phyloP scores from a whole-genome alignment of 2,113 vertebrate genomes.

The Rousettus leschenaultii region DNA sequence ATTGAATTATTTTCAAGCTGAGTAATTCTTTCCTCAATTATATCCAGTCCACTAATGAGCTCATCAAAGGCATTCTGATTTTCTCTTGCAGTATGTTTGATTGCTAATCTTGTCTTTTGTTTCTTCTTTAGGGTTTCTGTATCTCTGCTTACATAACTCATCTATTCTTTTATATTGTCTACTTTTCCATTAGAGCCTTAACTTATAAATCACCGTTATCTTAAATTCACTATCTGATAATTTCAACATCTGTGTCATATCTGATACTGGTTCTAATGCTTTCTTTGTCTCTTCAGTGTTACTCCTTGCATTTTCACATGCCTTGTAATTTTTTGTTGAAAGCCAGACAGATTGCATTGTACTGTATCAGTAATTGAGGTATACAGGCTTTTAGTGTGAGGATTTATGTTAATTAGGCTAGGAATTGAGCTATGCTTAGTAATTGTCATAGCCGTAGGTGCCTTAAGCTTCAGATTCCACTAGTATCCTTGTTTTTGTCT shows the following conservation, averaged over 20 bases:
- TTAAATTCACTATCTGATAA: neutral
- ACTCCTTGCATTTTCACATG: neutral
- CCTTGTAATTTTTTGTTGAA: neutral
- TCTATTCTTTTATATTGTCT: neutral
- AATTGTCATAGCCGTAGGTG: neutral
- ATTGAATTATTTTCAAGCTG: neutral
- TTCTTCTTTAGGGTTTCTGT: neutral
- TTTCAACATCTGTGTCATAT: neutral
- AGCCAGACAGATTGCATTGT: neutral
- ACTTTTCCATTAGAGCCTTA: neutral
- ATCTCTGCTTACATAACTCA: neutral
- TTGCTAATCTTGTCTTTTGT: neutral
- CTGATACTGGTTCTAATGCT: neutral
- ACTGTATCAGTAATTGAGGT: neutral
- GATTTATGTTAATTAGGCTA: neutral
- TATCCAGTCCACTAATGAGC: neutral
- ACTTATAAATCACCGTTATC: neutral
- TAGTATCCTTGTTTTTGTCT: neutral
- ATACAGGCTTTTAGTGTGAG: too few relatives aligned
- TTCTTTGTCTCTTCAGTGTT: neutral
- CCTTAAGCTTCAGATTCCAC: neutral
- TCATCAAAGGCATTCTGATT: neutral
- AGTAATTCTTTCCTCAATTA: neutral
- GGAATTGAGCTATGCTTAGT: neutral
- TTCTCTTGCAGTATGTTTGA: neutral